A percentile compares a stretch with the other conserved stretches of the same genome.
Conservation (phyloP, 1,140 invertebrate species). For the Pseudachorutes palmiensis region DNA sequence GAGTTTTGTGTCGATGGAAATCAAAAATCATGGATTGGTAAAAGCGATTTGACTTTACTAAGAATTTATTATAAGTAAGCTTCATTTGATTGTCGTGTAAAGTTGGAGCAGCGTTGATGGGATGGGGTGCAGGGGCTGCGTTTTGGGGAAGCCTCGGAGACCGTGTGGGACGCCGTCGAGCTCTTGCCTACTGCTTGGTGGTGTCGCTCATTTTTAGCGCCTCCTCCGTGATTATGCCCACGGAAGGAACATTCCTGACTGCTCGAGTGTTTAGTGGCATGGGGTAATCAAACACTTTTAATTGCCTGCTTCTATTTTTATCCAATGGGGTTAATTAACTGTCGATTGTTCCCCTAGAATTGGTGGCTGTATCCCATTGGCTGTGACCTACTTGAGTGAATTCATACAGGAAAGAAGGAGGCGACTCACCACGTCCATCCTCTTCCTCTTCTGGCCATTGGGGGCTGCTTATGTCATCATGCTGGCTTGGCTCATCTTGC, state of each 20-base stretch:
- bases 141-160: slow-evolving; percentile 36
- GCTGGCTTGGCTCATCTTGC: slow-evolving; percentile 35
- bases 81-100: too few relatives aligned
- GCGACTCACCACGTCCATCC: slow-evolving; percentile 24
- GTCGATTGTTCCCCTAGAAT: slow-evolving; percentile 19
- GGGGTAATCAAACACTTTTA: slow-evolving; percentile 21
- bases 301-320: not conserved
- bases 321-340: not conserved
- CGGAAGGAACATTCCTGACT: slow-evolving; percentile 35
- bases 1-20: slow-evolving; percentile 37
- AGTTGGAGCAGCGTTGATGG: slow-evolving; percentile 36
- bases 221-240: slow-evolving; percentile 36
- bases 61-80: too few relatives aligned
- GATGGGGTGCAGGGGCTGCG: slow-evolving; percentile 33
- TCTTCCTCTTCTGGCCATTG: slow-evolving; percentile 36
- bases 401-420: slow-evolving; percentile 35
- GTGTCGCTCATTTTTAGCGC: slow-evolving; percentile 36
- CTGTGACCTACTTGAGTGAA: slow-evolving; percentile 35
- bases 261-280: slow-evolving; percentile 36
- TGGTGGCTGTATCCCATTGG: slow-evolving; percentile 35
- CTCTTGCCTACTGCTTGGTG: slow-evolving; percentile 33
- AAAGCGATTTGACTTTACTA: slow-evolving; percentile 3
- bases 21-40: slow-evolving; percentile 38
- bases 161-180: slow-evolving; percentile 30
- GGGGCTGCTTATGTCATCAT: slow-evolving; percentile 37